These are phyloP conservation scores for Hormaphis cornu DNA, from an alignment of 1,140 invertebrate genomes.

Conservation along the genomic window DNA sequence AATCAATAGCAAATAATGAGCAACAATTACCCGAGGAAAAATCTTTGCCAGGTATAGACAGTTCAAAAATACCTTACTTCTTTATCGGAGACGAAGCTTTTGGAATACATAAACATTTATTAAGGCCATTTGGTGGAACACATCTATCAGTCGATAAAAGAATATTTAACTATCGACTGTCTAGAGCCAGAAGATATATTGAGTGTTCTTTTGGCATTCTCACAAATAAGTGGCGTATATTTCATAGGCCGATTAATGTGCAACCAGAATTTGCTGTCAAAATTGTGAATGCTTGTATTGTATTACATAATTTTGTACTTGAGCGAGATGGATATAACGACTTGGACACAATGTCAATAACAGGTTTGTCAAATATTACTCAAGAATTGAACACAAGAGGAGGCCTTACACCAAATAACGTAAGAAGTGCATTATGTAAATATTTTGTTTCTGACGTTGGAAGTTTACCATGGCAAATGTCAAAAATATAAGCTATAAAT, in stretches of 20 bases:
- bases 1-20: slow-evolving; percentile 32
- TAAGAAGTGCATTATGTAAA: slow-evolving; percentile 13
- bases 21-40: not conserved
- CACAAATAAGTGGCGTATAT: slow-evolving; percentile 11
- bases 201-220: slow-evolving; percentile 11
- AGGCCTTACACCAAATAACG: not conserved
- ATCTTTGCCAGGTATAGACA: not conserved
- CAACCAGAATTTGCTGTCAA: slow-evolving; percentile 34
- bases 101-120: slow-evolving; percentile 39
- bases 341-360: slow-evolving; percentile 17
- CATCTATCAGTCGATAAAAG: slow-evolving; percentile 34
- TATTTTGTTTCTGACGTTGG: slow-evolving; percentile 5
- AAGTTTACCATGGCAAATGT: slow-evolving; percentile 9
- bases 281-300: slow-evolving; percentile 35
- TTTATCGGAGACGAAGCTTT: slow-evolving; percentile 44
- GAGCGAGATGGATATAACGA: not conserved
- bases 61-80: slow-evolving; percentile 20
- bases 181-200: not conserved
- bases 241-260: slow-evolving; percentile 35
- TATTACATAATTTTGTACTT: slow-evolving; percentile 10
- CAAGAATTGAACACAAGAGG: not conserved
- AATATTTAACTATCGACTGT: slow-evolving; percentile 42
- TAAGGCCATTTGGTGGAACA: slow-evolving; percentile 38
- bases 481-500: slow-evolving; percentile 10
- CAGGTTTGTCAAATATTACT: slow-evolving; percentile 8